Conservation (phyloP, 2,888 invertebrate species). For the Norana najaformis region DNA sequence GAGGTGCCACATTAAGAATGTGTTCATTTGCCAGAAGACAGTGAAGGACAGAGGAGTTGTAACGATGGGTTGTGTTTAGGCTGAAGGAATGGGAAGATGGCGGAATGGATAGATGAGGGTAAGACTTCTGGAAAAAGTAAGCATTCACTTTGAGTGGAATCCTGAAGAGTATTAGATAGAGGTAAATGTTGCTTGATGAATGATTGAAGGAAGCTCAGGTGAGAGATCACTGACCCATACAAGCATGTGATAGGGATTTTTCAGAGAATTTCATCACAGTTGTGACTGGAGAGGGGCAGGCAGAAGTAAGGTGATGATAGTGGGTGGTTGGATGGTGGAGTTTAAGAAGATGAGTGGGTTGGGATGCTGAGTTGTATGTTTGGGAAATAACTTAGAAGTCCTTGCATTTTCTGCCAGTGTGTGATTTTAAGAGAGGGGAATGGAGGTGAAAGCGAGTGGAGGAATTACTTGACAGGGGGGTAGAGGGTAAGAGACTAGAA, state of each 20-base stretch:
- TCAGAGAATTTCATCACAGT: too few relatives aligned
- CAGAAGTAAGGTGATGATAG: too few relatives aligned
- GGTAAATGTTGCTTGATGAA: neutral
- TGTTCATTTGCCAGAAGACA: neutral
- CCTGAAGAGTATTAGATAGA: neutral
- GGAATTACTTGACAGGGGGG: neutral
- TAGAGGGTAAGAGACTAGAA: neutral
- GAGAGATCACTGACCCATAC: neutral
- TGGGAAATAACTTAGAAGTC: neutral
- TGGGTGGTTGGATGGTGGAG: too few relatives aligned
- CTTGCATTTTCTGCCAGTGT: too few relatives aligned
- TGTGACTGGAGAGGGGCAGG: too few relatives aligned
- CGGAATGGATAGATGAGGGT: neutral
- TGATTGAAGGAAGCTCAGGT: neutral
- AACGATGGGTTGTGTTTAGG: neutral
- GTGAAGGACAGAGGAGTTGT: neutral
- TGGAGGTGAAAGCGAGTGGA: neutral
- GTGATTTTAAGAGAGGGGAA: neutral
- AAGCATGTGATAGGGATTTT: neutral
- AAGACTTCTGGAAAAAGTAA: neutral
- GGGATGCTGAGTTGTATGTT: neutral
- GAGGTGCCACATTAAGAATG: neutral
- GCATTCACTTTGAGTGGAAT: too few relatives aligned
- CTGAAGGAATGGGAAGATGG: too few relatives aligned
- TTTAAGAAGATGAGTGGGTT: neutral